Evolutionary conservation across 37 sponge, comb jelly and placozoan species (phyloP), one percentile per base, ranked within the genome.

Genomic region (Oopsacas minuta): DNA sequence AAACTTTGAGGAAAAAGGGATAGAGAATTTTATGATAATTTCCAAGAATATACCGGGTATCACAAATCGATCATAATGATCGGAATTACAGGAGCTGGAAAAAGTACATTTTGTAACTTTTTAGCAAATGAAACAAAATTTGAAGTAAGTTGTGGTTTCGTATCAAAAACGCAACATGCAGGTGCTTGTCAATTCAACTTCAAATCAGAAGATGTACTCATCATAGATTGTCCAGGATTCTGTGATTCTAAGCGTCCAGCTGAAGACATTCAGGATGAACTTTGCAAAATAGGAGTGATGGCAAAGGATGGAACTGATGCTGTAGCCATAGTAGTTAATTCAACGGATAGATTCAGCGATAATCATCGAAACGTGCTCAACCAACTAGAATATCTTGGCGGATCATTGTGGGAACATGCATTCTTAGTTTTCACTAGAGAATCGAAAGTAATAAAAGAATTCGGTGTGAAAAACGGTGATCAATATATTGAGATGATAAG

Each of bases 221-320:
- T 61, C 30, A n/a, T 61, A 25, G 75, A 61, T n/a, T 61, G 75
- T 61, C 75, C 75, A 20, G 75, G 75, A 61, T 61, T 61, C 22
- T 61, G 75, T 61, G 75, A 61, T n/a, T 61, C 75, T 61, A 61
- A 61, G 75, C 75, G 75, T 12, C 75, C 75, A 32, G 75, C 75
- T 20, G 75, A 61, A 12, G 75, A 61, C 28, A 61, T 61, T 61
- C 75, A 61, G 22, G 75, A 61, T 61, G 75, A 61, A 61, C 22
- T 61, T 61, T 61, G 75, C 75, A 61, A 61, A 61, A 34, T 61
- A 61, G 75, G 75, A 10, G 75, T 61, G 75, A 61, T 61, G 75
- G 75, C 75, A 25, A 61, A 61, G 28, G 75, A 61, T 61, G 75
- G 75, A 61, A 61, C 75, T 61, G 75, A 61, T 61, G 75, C 75